These are phyloP conservation scores for Parasteatoda lunata DNA, from an alignment of 2,888 invertebrate genomes.

Conservation along the genomic window DNA sequence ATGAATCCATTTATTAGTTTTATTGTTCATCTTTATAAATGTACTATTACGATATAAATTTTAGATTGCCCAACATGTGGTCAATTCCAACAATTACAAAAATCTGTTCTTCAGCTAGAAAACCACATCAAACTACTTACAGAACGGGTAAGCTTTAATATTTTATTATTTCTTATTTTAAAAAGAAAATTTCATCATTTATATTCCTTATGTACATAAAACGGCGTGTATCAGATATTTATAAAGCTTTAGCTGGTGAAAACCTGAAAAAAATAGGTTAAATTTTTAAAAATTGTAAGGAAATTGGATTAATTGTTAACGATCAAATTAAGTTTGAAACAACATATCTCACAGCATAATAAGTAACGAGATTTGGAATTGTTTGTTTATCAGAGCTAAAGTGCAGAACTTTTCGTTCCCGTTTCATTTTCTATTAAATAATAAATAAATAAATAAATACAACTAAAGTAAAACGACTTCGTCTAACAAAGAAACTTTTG, in stretches of 20 bases:
- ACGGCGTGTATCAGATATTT: too few species aligned
- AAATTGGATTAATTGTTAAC: background rate
- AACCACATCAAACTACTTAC: constrained; percentile 87
- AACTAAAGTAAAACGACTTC: too few species aligned
- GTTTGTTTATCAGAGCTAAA: background rate
- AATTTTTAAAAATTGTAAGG: background rate
- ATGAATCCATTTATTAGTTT: background rate
- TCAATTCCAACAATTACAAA: constrained; percentile 88
- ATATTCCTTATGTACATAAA: too few species aligned
- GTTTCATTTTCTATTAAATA: too few species aligned
- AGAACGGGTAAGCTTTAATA: constrained; percentile 81
- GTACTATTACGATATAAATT: constrained; percentile 7
- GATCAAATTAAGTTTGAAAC: too few species aligned
- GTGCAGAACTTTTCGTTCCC: too few species aligned
- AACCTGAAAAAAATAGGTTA: background rate
- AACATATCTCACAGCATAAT: background rate
- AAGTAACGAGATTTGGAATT: background rate
- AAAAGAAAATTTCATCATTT: background rate
- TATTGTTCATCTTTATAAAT: background rate
- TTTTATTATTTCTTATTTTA: background rate
- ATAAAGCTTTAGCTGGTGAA: background rate
- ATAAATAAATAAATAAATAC: too few species aligned
- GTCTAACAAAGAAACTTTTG: too few species aligned
- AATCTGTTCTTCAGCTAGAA: constrained; percentile 86
- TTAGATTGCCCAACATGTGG: constrained; percentile 90